phyloP scores from a whole-genome alignment of 2,113 vertebrate genomes.

The Candoia aspera region DNA sequence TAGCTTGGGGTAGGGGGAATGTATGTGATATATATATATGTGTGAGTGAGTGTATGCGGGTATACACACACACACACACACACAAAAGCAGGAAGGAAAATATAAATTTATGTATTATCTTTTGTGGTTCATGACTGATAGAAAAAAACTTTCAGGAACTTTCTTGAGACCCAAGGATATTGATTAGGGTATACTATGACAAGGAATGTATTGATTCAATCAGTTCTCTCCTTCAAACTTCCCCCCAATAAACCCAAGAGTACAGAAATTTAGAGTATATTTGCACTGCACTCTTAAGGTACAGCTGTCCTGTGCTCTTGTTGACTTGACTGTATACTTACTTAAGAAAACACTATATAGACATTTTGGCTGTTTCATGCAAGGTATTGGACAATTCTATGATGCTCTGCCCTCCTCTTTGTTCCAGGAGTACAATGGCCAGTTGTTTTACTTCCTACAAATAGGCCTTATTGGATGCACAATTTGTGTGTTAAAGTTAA shows the following conservation, averaged over 20 bases:
- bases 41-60: not conserved
- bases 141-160: not conserved
- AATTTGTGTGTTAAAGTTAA: not conserved
- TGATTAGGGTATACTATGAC: not conserved
- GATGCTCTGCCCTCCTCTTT: not conserved
- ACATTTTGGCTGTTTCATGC: not conserved
- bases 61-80: no score
- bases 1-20: not conserved
- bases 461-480: not conserved
- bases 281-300: not conserved
- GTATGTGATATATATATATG: not conserved
- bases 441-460: not conserved
- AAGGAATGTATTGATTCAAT: not conserved
- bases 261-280: not conserved
- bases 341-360: not conserved
- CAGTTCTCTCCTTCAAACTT: not conserved
- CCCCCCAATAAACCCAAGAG: not conserved
- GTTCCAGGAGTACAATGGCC: not conserved
- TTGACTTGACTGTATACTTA: not conserved
- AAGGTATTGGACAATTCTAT: not conserved
- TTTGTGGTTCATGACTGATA: not conserved
- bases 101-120: not conserved
- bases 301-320: not conserved
- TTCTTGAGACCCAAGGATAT: not conserved
- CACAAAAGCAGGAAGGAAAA: constrained; percentile 1